Conservation (phyloP, 2,888 invertebrate species). For the Spodoptera picta region DNA sequence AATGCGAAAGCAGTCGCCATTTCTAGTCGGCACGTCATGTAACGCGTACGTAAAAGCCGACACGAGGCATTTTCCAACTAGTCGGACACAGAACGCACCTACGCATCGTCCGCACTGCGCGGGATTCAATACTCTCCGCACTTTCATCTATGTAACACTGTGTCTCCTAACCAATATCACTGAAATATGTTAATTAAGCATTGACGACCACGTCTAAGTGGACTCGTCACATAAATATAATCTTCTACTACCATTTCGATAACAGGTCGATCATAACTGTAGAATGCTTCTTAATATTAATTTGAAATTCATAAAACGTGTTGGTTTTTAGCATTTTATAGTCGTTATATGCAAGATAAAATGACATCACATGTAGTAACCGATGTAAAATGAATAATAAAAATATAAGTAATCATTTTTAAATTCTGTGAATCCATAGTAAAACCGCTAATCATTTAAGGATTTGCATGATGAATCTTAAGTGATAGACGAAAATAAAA, state of each 20-base stretch:
- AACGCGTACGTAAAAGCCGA: conserved; percentile 61
- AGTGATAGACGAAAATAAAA: too few relatives aligned
- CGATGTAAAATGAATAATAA: conserved; percentile 2
- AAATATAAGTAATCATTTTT: too few relatives aligned
- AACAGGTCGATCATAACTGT: conserved; percentile 33
- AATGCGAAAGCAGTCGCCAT: conserved; percentile 81
- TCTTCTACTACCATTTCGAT: conserved; percentile 30
- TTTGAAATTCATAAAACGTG: conserved; percentile 20
- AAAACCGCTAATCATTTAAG: too few relatives aligned
- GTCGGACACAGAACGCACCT: conserved; percentile 32
- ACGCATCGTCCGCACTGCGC: conserved; percentile 12
- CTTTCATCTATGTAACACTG: conserved; percentile 25
- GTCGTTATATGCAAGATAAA: conserved; percentile 17
- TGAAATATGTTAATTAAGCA: conserved; percentile 58
- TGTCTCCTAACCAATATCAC: conserved; percentile 34
- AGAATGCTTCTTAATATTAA: conserved; percentile 13
- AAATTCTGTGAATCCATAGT: too few relatives aligned
- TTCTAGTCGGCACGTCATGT: conserved; percentile 79
- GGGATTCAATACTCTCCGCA: conserved; percentile 10
- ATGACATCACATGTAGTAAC: conserved; percentile 7
- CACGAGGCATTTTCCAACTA: conserved; percentile 49
- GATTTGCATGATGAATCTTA: too few relatives aligned
- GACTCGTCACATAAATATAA: conserved; percentile 46
- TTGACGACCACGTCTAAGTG: conserved; percentile 54
- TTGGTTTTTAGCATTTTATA: conserved; percentile 25